Conservation (phyloP, 2,797 vertebrate species). For the Chelidonichthys spinosus region DNA sequence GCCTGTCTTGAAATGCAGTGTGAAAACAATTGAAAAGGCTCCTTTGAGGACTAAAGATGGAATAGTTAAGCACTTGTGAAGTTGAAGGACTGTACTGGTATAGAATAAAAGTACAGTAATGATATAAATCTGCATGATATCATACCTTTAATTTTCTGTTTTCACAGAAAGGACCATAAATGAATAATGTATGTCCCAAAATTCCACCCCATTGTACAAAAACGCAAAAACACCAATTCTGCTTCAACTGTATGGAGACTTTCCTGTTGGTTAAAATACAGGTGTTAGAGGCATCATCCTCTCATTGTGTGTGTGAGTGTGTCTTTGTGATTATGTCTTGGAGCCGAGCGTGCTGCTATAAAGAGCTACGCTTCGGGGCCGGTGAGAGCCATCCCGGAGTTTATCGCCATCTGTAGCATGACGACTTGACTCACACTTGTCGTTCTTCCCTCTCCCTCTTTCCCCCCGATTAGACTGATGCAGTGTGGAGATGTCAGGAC, state of each 20-base stretch:
- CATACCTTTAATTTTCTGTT: background rate
- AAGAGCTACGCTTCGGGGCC: slow-evolving; percentile 67
- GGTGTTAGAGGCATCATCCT: slow-evolving; percentile 46
- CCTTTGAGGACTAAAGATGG: slow-evolving; percentile 61
- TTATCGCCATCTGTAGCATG: slow-evolving; percentile 74
- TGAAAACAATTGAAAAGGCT: slow-evolving; percentile 32
- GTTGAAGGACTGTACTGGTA: slow-evolving; percentile 42
- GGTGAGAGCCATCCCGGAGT: slow-evolving; percentile 65
- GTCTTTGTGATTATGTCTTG: slow-evolving; percentile 44
- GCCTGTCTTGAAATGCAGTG: slow-evolving; percentile 51
- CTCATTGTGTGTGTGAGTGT: slow-evolving; percentile 22
- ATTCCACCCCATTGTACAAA: background rate
- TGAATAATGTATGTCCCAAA: background rate
- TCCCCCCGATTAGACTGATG: slow-evolving; percentile 70
- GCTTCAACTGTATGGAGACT: background rate
- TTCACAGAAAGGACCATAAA: slow-evolving; percentile 3
- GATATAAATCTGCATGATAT: slow-evolving; percentile 8
- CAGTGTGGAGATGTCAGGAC: slow-evolving; percentile 58
- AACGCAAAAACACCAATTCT: background rate
- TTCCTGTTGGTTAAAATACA: slow-evolving; percentile 39
- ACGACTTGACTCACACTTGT: slow-evolving; percentile 78
- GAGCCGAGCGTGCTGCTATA: slow-evolving; percentile 60
- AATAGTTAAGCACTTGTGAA: slow-evolving; percentile 46
- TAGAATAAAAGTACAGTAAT: slow-evolving; percentile 20
- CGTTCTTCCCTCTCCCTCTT: slow-evolving; percentile 59